Conservation (phyloP, 2,888 invertebrate species). For the Troglohyphantes excavatus region DNA sequence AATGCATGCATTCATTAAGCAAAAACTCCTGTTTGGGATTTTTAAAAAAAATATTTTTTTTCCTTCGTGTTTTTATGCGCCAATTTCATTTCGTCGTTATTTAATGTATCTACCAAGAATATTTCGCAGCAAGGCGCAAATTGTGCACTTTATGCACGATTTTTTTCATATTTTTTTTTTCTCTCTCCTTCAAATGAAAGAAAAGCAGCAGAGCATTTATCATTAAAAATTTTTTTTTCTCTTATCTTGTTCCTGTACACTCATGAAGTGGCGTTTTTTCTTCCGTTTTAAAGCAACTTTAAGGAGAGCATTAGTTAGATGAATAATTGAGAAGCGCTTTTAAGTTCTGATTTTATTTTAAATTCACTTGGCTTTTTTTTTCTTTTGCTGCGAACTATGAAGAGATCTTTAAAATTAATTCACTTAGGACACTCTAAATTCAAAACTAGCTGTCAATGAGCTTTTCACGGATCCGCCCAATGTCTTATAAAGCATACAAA, state of each 20-base stretch:
- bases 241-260: background rate
- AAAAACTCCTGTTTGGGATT: constrained; percentile 46
- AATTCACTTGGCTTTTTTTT: background rate
- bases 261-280: constrained; percentile 32
- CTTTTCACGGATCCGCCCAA: background rate
- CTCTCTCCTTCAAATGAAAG: constrained; percentile 39
- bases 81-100: constrained; percentile 61
- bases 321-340: constrained; percentile 61
- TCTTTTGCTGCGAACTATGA: constrained; percentile 42
- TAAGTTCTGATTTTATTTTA: constrained; percentile 59
- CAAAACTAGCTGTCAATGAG: constrained; percentile 30
- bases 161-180: constrained; percentile 23
- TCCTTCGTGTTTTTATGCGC: constrained; percentile 38
- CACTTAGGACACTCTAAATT: constrained; percentile 33
- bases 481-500: background rate
- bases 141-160: constrained; percentile 45
- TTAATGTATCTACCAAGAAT: constrained; percentile 54
- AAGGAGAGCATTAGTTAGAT: constrained; percentile 60
- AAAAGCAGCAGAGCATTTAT: constrained; percentile 49
- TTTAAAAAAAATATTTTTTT: constrained; percentile 26
- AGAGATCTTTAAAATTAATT: constrained; percentile 59
- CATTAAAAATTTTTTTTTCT: constrained; percentile 50
- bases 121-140: constrained; percentile 63
- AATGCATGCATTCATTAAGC: constrained; percentile 63
- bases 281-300: constrained; percentile 38